These are phyloP conservation scores for Ostrea denselamellosa DNA, from an alignment of 1,140 invertebrate genomes.

Conservation along the genomic window DNA sequence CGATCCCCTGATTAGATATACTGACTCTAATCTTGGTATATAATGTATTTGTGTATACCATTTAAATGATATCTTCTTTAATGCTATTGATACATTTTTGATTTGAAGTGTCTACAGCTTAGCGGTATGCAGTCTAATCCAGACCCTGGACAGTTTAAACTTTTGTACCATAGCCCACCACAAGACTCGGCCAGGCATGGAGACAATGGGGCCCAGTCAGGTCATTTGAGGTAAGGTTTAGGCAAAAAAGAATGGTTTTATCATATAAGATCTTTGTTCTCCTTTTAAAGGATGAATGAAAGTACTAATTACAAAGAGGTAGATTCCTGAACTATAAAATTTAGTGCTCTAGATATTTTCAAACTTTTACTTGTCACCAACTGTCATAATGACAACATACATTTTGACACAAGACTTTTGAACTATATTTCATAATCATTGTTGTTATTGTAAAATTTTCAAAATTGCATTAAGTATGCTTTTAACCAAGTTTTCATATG, in stretches of 20 bases:
- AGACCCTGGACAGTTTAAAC: neutral
- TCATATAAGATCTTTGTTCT: neutral
- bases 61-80: no score
- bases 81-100: no score
- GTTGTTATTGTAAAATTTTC: no score
- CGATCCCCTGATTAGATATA: no score
- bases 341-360: neutral
- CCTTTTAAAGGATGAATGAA: neutral
- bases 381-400: neutral
- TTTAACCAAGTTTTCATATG: no score
- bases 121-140: constrained; percentile 5
- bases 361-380: neutral
- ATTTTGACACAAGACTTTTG: neutral
- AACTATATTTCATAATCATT: no score
- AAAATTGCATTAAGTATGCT: no score
- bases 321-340: neutral
- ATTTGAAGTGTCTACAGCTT: neutral
- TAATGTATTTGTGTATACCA: no score
- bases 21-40: no score
- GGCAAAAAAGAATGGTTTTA: neutral
- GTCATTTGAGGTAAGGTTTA: neutral
- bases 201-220: neutral
- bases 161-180: neutral
- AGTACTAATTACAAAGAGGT: neutral
- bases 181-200: neutral